A percentile compares a stretch with the other conserved stretches of the same genome.
Evolutionary conservation across 2,888 invertebrate species (phyloP).

Genomic region (Gastrophysa polygoni): DNA sequence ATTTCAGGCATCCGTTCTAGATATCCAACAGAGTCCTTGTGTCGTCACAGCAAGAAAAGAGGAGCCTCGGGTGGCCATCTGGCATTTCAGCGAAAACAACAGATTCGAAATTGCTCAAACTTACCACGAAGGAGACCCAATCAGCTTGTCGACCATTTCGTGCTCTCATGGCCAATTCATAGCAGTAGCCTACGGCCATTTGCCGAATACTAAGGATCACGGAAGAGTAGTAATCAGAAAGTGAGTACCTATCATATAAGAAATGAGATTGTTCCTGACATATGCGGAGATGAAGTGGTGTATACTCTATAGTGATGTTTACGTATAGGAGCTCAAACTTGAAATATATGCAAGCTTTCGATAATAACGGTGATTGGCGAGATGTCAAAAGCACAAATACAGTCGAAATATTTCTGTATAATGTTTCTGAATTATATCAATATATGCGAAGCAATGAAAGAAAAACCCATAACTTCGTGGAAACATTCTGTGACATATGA

Average conservation of each 20-base stretch:
- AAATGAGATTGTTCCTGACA: too few species aligned
- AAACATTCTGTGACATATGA: too few species aligned
- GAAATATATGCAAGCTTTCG: too few species aligned
- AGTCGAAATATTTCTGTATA: too few species aligned
- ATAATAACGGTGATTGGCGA: too few species aligned
- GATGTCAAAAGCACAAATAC: too few species aligned
- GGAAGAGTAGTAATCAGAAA: conserved; percentile 50
- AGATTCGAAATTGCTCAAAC: conserved; percentile 46
- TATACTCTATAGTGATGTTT: too few species aligned
- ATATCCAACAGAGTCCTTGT: conserved; percentile 35
- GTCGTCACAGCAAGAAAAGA: conserved; percentile 39
- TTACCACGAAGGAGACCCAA: conserved; percentile 45
- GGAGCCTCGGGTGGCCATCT: conserved; percentile 45
- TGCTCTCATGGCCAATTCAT: conserved; percentile 46
- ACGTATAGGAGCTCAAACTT: too few species aligned
- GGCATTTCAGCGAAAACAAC: conserved; percentile 42
- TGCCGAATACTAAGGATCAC: conserved; percentile 46
- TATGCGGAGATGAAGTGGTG: too few species aligned
- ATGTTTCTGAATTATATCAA: too few species aligned
- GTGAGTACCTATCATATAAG: conserved; percentile 37
- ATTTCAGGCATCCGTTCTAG: conserved; percentile 42
- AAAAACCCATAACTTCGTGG: too few species aligned
- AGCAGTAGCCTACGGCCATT: conserved; percentile 50
- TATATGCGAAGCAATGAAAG: too few species aligned
- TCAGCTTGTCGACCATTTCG: conserved; percentile 44